Evolutionary conservation across 2,888 invertebrate species (phyloP), one percentile per base, ranked within the genome.

Genomic region (Tetramorium bicarinatum): DNA sequence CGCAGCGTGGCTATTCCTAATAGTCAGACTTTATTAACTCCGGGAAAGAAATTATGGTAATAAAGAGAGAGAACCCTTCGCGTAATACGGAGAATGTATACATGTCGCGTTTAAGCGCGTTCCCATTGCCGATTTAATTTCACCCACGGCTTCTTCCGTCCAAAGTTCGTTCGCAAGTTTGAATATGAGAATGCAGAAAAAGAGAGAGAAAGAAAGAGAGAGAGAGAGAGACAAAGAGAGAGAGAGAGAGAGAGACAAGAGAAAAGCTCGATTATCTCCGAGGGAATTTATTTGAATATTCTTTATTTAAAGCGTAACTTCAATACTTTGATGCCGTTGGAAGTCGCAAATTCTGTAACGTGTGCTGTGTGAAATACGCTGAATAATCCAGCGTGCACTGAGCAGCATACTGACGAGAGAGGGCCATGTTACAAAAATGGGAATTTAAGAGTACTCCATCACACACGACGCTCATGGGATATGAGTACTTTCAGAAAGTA

Each of bases 331-430:
- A 56, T 56, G 38, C 47, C 18, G 79, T 41, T 59, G 79, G 18
- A 71, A 80, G 34, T 80, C 71, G 34, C 79, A 47, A 80, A 80
- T 80, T 80, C 71, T 38, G 59, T 80, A 71, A 71, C 47, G 69
- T 59, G 47, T 59, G 59, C 71, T 59, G 59, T 59, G 47, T 38
- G 66, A 77, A 77, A 77, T 77, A 47, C 79, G 47, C 59, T 71
- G 71, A 79, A 80, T 80, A 80, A 80, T 80, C 79, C 59, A 80
- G 25, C 71, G 11, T 15, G 59, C 47, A 18, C 59, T 47, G 71
- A 80, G 52, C 71, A n/a, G 71, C 71, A 71, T 80, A 80, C 79
- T 80, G 79, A 80, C 79, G 79, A 79, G 79, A 69, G 79, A 56
- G 75, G 25, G 34, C 52, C 41, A 80, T 59, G 47, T 61, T 59